Percentiles rank a stretch among this genome's conserved stretches.
Conservation (phyloP, 1,140 invertebrate species). For the Drosophila bipectinata region DNA sequence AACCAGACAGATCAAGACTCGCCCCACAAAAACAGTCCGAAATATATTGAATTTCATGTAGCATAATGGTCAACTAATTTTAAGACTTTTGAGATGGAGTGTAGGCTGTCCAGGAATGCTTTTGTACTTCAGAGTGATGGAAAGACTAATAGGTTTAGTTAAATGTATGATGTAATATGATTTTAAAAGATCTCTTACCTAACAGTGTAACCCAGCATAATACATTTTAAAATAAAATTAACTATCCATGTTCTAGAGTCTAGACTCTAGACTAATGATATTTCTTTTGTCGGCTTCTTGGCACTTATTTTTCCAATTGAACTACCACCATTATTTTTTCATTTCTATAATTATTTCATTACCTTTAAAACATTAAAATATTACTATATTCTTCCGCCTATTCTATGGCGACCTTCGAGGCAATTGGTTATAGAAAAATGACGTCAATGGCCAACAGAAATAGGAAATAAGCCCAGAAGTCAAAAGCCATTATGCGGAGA, state of each 20-base stretch:
- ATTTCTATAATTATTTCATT: background rate
- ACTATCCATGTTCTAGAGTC: too few species aligned
- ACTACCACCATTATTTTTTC: constrained; percentile 18
- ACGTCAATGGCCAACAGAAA: constrained; percentile 23
- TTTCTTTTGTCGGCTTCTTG: background rate
- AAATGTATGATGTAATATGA: too few species aligned
- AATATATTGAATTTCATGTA: constrained; percentile 48
- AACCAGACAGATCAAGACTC: constrained; percentile 17
- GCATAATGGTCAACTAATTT: constrained; percentile 47
- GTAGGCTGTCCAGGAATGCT: constrained; percentile 18
- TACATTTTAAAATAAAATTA: too few species aligned
- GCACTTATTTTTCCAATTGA: background rate
- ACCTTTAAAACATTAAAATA: constrained; percentile 1
- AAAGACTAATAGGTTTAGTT: constrained; percentile 19
- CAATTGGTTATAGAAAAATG: constrained; percentile 48
- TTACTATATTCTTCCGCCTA: constrained; percentile 14
- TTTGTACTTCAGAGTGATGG: constrained; percentile 31
- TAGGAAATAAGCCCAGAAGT: constrained; percentile 21
- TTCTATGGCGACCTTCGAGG: constrained; percentile 49
- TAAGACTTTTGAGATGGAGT: constrained; percentile 6
- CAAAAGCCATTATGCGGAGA: constrained; percentile 32
- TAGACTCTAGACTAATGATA: background rate
- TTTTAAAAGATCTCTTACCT: too few species aligned
- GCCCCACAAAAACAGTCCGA: constrained; percentile 13
- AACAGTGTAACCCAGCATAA: too few species aligned